Conservation (phyloP, 2,113 vertebrate genomes). For the Theristicus caerulescens region DNA sequence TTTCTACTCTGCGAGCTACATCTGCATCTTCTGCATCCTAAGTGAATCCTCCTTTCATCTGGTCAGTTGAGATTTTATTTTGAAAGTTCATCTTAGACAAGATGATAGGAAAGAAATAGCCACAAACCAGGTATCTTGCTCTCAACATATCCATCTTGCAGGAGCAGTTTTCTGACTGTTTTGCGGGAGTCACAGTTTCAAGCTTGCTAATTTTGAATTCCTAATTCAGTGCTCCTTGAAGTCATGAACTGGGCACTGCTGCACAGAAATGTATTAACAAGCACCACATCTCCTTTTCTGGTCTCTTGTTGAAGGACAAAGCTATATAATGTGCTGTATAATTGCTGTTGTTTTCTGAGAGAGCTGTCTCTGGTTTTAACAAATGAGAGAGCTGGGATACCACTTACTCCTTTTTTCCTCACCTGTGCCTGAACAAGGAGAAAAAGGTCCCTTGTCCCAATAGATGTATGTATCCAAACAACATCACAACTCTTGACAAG, state of each 20-base stretch:
- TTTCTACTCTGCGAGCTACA: neutral
- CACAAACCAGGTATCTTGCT: neutral
- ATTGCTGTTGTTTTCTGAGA: neutral
- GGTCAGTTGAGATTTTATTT: neutral
- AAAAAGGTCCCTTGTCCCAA: neutral
- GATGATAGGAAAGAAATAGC: neutral
- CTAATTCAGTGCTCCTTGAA: neutral
- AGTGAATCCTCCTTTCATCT: neutral
- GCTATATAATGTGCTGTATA: neutral
- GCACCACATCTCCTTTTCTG: neutral
- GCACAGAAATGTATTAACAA: neutral
- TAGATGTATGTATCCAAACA: neutral
- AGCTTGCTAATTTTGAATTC: neutral
- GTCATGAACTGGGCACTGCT: neutral
- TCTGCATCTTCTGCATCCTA: neutral
- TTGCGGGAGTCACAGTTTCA: neutral
- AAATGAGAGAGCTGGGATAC: neutral
- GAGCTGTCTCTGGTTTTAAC: neutral
- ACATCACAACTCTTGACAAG: neutral
- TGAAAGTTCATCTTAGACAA: neutral
- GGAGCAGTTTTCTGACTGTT: neutral
- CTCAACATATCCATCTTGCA: neutral
- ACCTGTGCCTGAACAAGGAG: neutral
- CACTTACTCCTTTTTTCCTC: neutral
- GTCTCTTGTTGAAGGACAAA: neutral